Conservation (phyloP, 2,113 vertebrate species). For the Cynocephalus volans region DNA sequence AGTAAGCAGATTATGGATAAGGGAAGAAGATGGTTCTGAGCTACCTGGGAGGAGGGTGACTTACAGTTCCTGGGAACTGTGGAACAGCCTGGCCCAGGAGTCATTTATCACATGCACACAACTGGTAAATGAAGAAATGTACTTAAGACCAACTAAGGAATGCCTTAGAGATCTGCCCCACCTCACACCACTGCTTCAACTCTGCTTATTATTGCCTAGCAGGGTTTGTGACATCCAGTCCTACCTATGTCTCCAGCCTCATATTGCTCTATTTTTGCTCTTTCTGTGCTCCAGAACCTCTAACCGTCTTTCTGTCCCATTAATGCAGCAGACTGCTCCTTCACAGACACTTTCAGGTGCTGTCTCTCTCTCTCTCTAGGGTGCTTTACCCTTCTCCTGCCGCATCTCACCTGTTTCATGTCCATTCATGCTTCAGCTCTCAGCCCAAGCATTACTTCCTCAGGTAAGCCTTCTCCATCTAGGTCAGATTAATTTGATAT, state of each 20-base stretch:
- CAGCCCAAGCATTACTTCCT: neutral
- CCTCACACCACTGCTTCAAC: neutral
- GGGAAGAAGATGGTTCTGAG: neutral
- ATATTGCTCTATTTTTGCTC: neutral
- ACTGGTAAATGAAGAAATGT: neutral
- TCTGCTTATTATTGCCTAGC: neutral
- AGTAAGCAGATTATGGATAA: no score
- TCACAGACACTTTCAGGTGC: neutral
- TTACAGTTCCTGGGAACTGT: neutral
- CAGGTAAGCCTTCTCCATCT: neutral
- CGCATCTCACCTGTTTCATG: neutral
- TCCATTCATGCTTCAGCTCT: neutral
- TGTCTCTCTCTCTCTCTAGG: neutral
- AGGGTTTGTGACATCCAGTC: neutral
- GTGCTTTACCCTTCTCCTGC: neutral
- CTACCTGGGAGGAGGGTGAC: neutral
- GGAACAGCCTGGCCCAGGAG: neutral
- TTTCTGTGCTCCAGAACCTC: neutral
- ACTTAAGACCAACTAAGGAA: neutral
- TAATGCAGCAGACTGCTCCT: neutral
- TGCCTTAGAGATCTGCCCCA: neutral
- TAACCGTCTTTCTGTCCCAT: accelerated
- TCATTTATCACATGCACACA: no score
- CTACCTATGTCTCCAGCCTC: neutral
- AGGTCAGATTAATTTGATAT: neutral